Base-by-base conservation (phyloP, 2,888 invertebrate species). In the Azorinus chamasolen region DNA sequence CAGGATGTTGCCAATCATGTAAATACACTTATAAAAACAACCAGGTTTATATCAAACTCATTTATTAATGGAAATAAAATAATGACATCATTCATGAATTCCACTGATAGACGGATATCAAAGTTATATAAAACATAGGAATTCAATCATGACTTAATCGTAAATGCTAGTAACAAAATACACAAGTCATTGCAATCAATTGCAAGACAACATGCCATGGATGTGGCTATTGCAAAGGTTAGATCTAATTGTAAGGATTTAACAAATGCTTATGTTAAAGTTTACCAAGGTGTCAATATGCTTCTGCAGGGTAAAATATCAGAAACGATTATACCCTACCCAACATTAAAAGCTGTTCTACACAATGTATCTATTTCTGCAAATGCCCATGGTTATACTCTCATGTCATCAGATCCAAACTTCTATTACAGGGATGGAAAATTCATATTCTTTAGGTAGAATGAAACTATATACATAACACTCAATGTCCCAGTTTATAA, bases 101-200 rank as follows among this genome's bases (percentile, higher is more conserved):
- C 59, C 10, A 18, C 51, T 2, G 59, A 68, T 43, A 53, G 39
- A 10, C 57, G 66, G 41, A 58, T 66, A 25, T 41, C 12, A 25
- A 57, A 66, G n/a, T 41, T 66, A 24, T 27, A 58, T 3, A 41
- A 57, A 50, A 58, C 58, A 5, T 39, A 58, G 12, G 32, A 51
- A 14, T 39, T 58, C 45, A 69, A 74, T 62, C 43, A 69, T 39
- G 6, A 55, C 25, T 63, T 62, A 18, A 74, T 74, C 16, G 43
- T 24, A 32, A 16, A 59, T 39, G 45, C 68, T 10, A 45, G 63
- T 46, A 27, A 43, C 5, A 59, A 71, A 48, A 25, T 76, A 10
- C 45, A 48, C 27, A 57, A 62, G 24, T 41, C 62, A 5, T 62
- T 73, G 14, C 22, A 51, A n/a, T n/a, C 14, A 54, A 61, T 27